These are phyloP conservation scores for Gopherus evgoodei DNA, from an alignment of 2,113 vertebrate genomes.

Conservation along the genomic window DNA sequence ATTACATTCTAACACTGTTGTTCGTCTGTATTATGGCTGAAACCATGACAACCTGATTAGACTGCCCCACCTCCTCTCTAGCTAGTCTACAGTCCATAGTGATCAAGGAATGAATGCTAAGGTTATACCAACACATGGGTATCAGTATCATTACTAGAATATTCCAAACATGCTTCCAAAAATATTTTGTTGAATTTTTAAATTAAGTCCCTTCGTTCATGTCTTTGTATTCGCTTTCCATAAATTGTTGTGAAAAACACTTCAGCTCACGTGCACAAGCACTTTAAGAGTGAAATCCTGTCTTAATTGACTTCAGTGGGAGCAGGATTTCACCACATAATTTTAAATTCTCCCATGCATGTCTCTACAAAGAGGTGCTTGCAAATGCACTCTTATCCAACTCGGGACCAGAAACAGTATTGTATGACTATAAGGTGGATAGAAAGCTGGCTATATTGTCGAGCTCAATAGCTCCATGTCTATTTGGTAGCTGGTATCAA, in stretches of 20 bases:
- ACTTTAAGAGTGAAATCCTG: too few relatives aligned
- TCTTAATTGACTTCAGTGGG: neutral
- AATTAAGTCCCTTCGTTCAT: constrained; percentile 7
- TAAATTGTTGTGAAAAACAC: neutral
- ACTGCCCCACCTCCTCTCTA: neutral
- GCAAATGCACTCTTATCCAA: neutral
- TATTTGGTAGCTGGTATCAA: too few relatives aligned
- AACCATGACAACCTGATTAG: neutral
- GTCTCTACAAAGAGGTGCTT: neutral
- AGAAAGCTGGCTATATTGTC: too few relatives aligned
- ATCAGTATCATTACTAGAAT: neutral
- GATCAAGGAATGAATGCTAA: neutral
- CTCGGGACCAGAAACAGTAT: neutral
- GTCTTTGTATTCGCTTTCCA: neutral
- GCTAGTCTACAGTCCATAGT: neutral
- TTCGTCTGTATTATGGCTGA: neutral
- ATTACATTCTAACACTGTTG: neutral
- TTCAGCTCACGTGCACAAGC: constrained; percentile 4
- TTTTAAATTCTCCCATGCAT: neutral
- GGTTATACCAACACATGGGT: neutral
- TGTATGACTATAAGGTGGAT: too few relatives aligned
- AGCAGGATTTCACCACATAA: neutral
- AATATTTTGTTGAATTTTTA: constrained; percentile 27
- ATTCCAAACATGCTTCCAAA: neutral
- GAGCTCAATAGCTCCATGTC: too few relatives aligned